Evolutionary conservation across 1,140 invertebrate genomes (phyloP).

Genomic region (Drosophila persimilis): DNA sequence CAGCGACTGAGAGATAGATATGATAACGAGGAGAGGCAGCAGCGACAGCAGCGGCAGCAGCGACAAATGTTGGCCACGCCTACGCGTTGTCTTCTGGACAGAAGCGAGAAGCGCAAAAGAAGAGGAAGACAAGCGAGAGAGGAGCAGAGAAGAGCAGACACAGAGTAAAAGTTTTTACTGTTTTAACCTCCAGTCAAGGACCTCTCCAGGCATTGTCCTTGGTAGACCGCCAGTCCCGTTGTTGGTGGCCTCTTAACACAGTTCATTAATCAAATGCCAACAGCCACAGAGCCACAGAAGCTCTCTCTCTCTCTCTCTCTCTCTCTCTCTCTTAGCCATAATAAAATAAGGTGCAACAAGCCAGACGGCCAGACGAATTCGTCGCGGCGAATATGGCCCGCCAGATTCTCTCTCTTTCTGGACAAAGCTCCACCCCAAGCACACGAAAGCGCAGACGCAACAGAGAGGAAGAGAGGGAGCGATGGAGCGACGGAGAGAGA

Average conservation of each 20-base stretch:
- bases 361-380: slow-evolving; percentile 23
- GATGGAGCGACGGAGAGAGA: slow-evolving; percentile 20
- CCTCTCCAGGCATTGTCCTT: slow-evolving; percentile 72
- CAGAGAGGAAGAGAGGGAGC: slow-evolving; percentile 24
- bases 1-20: slow-evolving; percentile 51
- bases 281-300: slow-evolving; percentile 44
- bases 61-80: slow-evolving; percentile 54
- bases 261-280: slow-evolving; percentile 80
- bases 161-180: background rate
- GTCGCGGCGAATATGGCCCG: background rate
- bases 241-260: slow-evolving; percentile 82
- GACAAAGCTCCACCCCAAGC: slow-evolving; percentile 72
- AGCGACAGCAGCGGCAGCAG: slow-evolving; percentile 16
- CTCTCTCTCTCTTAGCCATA: background rate
- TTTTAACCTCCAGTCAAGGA: slow-evolving; percentile 68
- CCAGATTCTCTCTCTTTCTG: slow-evolving; percentile 3
- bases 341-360: slow-evolving; percentile 33
- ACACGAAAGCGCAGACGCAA: slow-evolving; percentile 63
- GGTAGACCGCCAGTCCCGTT: slow-evolving; percentile 3
- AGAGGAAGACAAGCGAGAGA: background rate
- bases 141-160: no score
- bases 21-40: slow-evolving; percentile 29
- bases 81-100: slow-evolving; percentile 19
- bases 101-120: no score
- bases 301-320: slow-evolving; percentile 13